Conservation (phyloP, 2,113 vertebrate species). For the Pollimyrus isidori region DNA sequence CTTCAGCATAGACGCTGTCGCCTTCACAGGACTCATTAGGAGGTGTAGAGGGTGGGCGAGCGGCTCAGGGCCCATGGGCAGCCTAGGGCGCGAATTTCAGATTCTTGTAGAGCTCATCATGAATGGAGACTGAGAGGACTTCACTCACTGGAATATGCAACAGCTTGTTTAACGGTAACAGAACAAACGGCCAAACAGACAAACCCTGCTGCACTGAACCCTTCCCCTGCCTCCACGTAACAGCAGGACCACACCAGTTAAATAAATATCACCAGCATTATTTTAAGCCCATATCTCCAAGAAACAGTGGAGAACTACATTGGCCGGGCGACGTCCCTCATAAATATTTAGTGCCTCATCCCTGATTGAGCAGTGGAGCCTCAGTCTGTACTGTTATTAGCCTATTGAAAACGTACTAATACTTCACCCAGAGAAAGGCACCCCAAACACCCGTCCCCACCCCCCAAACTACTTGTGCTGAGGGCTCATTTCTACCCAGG, state of each 20-base stretch:
- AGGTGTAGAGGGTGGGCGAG: not conserved
- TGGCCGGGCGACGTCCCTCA: not conserved
- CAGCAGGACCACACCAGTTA: not conserved
- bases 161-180: not conserved
- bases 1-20: not conserved
- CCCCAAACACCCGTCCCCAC: not conserved
- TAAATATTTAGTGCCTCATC: not conserved
- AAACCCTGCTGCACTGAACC: not conserved
- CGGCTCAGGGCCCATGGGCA: not conserved
- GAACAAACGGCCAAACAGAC: not conserved
- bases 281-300: not conserved
- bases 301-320: not conserved
- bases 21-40: not conserved
- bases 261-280: not conserved
- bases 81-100: not conserved
- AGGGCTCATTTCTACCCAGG: not conserved
- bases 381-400: not conserved
- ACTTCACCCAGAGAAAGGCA: not conserved
- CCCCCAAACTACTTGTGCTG: not conserved
- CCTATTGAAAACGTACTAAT: not conserved
- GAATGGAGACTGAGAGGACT: not conserved
- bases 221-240: not conserved
- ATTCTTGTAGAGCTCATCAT: not conserved
- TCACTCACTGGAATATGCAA: not conserved
- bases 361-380: not conserved